These are phyloP conservation scores for Enteromius paludinosus DNA, from an alignment of 2,797 vertebrate species.

Conservation along the genomic window DNA sequence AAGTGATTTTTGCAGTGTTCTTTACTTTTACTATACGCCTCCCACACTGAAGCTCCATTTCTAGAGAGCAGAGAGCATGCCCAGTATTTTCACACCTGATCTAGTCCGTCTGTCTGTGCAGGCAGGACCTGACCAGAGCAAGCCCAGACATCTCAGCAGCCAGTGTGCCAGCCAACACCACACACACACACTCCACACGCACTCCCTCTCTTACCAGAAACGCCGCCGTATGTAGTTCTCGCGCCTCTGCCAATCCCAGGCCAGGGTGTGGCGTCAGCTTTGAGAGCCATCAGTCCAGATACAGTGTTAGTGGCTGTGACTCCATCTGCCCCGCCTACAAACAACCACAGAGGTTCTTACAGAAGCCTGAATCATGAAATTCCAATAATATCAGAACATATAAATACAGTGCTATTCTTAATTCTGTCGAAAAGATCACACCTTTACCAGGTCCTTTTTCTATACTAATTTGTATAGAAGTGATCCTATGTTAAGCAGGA, in stretches of 20 bases:
- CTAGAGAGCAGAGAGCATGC: slow-evolving; percentile 66
- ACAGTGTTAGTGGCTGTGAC: slow-evolving; percentile 87
- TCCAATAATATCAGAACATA: background rate
- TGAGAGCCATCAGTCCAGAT: slow-evolving; percentile 84
- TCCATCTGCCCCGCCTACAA: slow-evolving; percentile 83
- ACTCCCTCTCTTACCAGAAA: slow-evolving; percentile 78
- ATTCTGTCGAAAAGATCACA: background rate
- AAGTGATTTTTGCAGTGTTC: background rate
- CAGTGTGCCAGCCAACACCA: slow-evolving; percentile 38
- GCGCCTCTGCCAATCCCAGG: slow-evolving; percentile 75
- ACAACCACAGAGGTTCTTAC: slow-evolving; percentile 10
- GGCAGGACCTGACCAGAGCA: slow-evolving; percentile 64
- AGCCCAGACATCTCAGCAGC: slow-evolving; percentile 62
- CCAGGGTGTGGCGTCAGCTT: slow-evolving; percentile 82
- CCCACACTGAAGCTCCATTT: slow-evolving; percentile 17
- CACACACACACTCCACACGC: background rate
- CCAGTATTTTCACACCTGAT: slow-evolving; percentile 72
- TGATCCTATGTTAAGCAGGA: background rate
- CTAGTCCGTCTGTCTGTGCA: slow-evolving; percentile 72
- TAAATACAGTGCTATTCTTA: background rate
- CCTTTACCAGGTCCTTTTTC: background rate
- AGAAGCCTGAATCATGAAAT: slow-evolving; percentile 9
- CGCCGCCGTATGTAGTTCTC: slow-evolving; percentile 83
- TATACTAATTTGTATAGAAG: background rate
- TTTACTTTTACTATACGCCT: slow-evolving; percentile 18